These are phyloP conservation scores for Phodopus roborovskii DNA, from an alignment of 2,113 vertebrate species.

Conservation along the genomic window DNA sequence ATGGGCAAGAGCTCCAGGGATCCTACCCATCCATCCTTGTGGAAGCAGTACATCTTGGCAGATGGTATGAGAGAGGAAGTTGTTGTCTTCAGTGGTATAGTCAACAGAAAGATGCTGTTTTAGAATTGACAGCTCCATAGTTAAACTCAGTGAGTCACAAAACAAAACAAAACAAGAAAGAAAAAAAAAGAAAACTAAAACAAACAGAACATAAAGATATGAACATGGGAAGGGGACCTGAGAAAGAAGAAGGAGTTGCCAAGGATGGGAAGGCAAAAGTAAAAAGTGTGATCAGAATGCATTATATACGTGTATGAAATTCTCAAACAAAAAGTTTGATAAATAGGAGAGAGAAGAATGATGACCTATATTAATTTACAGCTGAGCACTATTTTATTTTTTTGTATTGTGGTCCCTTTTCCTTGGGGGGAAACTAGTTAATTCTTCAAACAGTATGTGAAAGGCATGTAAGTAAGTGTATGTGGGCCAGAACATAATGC, in stretches of 20 bases:
- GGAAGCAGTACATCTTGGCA: not conserved
- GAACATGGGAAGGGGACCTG: not conserved
- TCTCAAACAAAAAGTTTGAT: not conserved
- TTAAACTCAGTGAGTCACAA: not conserved
- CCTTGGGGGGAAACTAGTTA: not conserved
- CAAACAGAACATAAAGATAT: no score
- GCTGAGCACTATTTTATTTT: not conserved
- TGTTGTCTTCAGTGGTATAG: not conserved
- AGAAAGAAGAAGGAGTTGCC: not conserved
- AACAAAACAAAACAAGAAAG: not conserved
- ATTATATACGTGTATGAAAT: not conserved
- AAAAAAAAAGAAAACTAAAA: not conserved
- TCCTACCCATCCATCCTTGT: not conserved
- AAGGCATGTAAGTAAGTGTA: constrained; percentile 5
- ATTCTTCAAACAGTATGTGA: constrained; percentile 30
- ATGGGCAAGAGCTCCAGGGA: not conserved
- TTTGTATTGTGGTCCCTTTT: not conserved
- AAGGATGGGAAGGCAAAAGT: not conserved
- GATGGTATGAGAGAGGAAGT: not conserved
- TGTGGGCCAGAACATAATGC: not conserved
- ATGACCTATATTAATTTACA: not conserved
- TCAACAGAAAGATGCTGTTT: not conserved
- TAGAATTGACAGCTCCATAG: not conserved
- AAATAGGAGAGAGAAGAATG: not conserved
- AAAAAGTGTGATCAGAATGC: not conserved